Percentiles rank a stretch among this genome's conserved stretches.
Evolutionary conservation across 2,888 invertebrate genomes (phyloP).

Genomic region (Herminia tarsipennalis): DNA sequence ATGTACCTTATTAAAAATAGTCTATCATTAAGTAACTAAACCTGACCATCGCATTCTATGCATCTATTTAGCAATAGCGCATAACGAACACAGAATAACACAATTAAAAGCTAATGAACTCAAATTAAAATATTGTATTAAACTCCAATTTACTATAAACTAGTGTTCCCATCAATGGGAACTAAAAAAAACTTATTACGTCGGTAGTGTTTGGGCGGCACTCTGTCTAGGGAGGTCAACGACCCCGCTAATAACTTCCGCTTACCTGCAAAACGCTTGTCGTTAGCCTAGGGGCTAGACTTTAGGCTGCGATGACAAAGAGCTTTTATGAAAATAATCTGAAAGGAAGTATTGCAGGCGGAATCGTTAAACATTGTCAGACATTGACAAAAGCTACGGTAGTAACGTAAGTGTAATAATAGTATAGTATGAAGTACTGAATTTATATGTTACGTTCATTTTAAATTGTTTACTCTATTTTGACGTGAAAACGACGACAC

Average conservation of each 20-base stretch:
- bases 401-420: no score
- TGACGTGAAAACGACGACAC: no score
- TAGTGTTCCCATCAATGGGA: slow-evolving; percentile 16
- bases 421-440: no score
- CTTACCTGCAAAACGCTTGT: slow-evolving; percentile 72
- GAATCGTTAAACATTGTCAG: slow-evolving; percentile 16
- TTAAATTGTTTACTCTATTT: no score
- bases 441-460: no score
- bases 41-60: no score
- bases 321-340: slow-evolving; percentile 46
- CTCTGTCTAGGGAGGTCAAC: slow-evolving; percentile 57
- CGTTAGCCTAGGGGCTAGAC: slow-evolving; percentile 50
- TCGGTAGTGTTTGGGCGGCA: slow-evolving; percentile 69
- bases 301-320: slow-evolving; percentile 50
- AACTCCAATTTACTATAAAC: slow-evolving; percentile 5
- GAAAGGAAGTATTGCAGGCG: slow-evolving; percentile 18
- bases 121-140: not conserved
- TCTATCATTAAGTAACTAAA: no score
- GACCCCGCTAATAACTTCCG: slow-evolving; percentile 82
- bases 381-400: no score
- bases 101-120: not conserved
- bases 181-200: slow-evolving; percentile 44
- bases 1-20: no score
- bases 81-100: no score
- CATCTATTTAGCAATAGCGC: no score